Conservation (phyloP, 2,888 invertebrate genomes). For the Chirona hameri region DNA sequence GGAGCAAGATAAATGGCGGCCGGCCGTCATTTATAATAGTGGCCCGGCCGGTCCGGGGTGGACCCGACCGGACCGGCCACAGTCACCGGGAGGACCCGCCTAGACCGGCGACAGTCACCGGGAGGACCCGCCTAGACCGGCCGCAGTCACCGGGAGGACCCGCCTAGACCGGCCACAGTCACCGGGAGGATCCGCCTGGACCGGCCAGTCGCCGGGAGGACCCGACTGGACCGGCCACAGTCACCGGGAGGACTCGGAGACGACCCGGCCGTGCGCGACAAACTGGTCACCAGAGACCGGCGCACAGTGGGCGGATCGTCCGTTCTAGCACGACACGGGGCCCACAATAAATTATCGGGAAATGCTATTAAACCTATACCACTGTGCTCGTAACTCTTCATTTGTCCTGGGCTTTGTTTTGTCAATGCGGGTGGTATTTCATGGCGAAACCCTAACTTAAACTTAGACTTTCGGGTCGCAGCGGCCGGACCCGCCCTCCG, state of each 20-base stretch:
- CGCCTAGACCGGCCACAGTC: background rate
- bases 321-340: no score
- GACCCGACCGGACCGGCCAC: background rate
- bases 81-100: background rate
- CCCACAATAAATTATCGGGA: no score
- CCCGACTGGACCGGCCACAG: background rate
- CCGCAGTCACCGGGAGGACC: background rate
- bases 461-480: no score
- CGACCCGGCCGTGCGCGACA: no score
- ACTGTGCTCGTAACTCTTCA: no score
- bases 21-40: slow-evolving; percentile 13
- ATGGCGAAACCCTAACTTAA: no score
- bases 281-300: no score
- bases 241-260: background rate
- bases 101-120: background rate
- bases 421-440: no score
- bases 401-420: no score
- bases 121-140: background rate
- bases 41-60: background rate
- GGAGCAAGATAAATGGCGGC: slow-evolving; percentile 26
- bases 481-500: no score
- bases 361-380: no score
- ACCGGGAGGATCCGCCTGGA: background rate
- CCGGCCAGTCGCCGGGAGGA: background rate
- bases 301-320: no score